A percentile compares a stretch with the other conserved stretches of the same genome.
Evolutionary conservation across 2,797 vertebrate species (phyloP).

Genomic region (Microtus californicus): DNA sequence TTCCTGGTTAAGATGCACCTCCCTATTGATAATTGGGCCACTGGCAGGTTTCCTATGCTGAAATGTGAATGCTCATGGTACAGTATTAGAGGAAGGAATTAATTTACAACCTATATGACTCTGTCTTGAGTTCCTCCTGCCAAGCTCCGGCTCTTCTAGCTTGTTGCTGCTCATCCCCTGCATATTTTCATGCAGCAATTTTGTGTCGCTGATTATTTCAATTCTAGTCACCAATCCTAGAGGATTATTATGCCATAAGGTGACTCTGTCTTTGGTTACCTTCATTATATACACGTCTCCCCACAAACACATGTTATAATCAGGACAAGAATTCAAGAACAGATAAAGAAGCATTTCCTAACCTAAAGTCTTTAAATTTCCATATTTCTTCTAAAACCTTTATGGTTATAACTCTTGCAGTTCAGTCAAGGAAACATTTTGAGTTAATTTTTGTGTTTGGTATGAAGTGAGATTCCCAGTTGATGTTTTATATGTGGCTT

Average conservation of each 20-base stretch:
- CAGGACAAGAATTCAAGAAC: conserved; percentile 38
- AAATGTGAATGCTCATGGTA: conserved; percentile 57
- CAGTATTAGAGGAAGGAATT: conserved; percentile 71
- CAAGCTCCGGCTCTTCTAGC: conserved; percentile 77
- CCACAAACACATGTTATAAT: background rate
- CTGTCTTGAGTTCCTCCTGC: conserved; percentile 72
- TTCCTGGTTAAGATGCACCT: conserved; percentile 26
- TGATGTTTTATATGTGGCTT: background rate
- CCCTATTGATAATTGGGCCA: conserved; percentile 41
- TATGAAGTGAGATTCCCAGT: background rate
- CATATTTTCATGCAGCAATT: conserved; percentile 67
- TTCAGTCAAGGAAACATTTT: conserved; percentile 4
- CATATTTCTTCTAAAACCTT: conserved; percentile 24
- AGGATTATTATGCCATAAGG: conserved; percentile 12
- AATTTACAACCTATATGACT: conserved; percentile 71
- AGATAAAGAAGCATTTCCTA: conserved; percentile 50
- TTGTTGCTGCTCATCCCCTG: conserved; percentile 74
- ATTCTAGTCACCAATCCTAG: conserved; percentile 76
- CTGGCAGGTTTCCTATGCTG: conserved; percentile 59
- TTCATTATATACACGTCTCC: background rate
- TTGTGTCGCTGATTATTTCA: conserved; percentile 61
- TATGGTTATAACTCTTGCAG: conserved; percentile 1
- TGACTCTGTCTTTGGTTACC: background rate
- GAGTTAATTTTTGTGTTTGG: conserved; percentile 25
- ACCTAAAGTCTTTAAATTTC: conserved; percentile 36